phyloP scores from a whole-genome alignment of 2,113 vertebrate genomes.

The Misgurnus anguillicaudatus region DNA sequence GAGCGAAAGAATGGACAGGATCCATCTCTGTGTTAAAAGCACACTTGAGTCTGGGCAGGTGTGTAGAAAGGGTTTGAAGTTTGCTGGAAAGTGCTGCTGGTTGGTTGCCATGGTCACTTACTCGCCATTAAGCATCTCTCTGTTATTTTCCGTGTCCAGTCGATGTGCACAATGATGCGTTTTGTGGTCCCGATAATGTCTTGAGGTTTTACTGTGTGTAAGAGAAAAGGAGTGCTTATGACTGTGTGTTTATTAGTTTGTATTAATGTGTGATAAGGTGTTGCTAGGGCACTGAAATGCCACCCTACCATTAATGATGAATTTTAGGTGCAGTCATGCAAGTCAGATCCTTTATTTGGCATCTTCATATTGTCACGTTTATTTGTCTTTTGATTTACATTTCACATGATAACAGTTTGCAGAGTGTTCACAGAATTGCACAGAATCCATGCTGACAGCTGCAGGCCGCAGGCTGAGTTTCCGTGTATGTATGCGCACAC shows the following conservation, averaged over 20 bases:
- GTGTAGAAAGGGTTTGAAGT: constrained; percentile 45
- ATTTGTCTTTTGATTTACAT: neutral
- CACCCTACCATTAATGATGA: neutral
- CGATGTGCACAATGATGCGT: constrained; percentile 31
- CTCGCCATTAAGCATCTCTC: constrained; percentile 42
- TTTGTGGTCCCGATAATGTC: constrained; percentile 33
- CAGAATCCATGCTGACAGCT: neutral
- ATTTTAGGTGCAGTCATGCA: neutral
- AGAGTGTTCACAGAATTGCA: neutral
- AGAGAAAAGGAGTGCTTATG: neutral
- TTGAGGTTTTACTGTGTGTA: constrained; percentile 34
- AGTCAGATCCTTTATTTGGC: neutral
- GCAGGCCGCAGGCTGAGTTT: neutral
- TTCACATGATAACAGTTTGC: constrained; percentile 1
- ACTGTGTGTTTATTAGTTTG: neutral
- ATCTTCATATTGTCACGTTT: neutral
- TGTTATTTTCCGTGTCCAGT: constrained; percentile 32
- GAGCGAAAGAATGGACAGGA: constrained; percentile 6
- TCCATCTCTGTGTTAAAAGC: constrained; percentile 38
- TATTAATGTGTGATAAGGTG: neutral
- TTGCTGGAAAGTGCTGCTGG: constrained; percentile 40
- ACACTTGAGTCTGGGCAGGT: constrained; percentile 44
- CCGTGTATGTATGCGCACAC: neutral
- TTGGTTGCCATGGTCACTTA: constrained; percentile 55
- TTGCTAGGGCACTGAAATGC: neutral